Base-by-base conservation (phyloP, 1,140 invertebrate species). In the Atta colombica region DNA sequence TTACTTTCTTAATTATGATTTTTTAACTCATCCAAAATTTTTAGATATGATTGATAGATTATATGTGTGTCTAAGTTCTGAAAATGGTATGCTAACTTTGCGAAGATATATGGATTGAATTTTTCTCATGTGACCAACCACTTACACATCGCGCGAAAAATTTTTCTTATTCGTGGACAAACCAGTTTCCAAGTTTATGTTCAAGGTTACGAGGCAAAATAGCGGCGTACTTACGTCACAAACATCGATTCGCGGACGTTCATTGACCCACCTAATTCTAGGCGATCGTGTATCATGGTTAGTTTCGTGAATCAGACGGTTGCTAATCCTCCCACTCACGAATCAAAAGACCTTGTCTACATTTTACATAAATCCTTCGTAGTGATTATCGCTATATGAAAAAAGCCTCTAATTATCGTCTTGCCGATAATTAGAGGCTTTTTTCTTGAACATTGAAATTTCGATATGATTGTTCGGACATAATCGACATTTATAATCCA, bases 241-340 rank as follows among this genome's bases (percentile, higher is more conserved):
- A 49, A 28, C 80, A 84, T 84, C 80, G 80, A 84, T 84, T 84
- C 80, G 35, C 25, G 53, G 25, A 18, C 66, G 80, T 82, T 58
- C 66, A 14, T 75, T 84, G 80, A 84, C 53, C 65, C 18, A 39
- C 14, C 63, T 77, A 77, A 87, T 71, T 63, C 21, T 66, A 18
- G 4, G 55, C 28, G 78, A 51, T 75, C 53, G 65, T 31, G 80
- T 35, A 53, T 53, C 65, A 68, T 49, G 28, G 66, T 72, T 35
- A 8, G 4, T 81, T 74, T 65, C 21, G 12, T 65, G 53, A 58
- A 53, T 14, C 12, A 5, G 21, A 7, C 18, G 18, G 16, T 16
- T n/a, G 28, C 53, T 85, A 85, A 87, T 85, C 28, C 81, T 5
- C 31, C 31, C 18, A 63, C 45, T 25, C 53, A 12, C 21, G 25